A percentile compares a stretch with the other conserved stretches of the same genome.
phyloP scores from a whole-genome alignment of 2,888 invertebrate species.

The Drosophila lacicola region DNA sequence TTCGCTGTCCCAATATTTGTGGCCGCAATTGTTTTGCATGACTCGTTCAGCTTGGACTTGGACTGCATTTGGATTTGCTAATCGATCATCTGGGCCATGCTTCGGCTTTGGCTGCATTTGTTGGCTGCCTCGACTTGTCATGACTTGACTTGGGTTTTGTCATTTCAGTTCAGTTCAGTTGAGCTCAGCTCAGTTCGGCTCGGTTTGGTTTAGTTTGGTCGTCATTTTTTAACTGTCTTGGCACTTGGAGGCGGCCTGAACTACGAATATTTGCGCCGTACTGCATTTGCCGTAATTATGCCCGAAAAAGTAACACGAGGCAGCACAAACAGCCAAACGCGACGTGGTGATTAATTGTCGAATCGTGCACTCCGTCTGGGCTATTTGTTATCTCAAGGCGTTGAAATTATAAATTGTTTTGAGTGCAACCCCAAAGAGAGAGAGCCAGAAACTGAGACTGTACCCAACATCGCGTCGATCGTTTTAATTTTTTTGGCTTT shows the following conservation, averaged over 20 bases:
- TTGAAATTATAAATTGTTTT: constrained; percentile 80
- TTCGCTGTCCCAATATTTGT: constrained; percentile 75
- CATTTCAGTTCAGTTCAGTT: constrained; percentile 48
- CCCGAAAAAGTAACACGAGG: constrained; percentile 68
- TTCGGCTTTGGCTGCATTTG: constrained; percentile 49
- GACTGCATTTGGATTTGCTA: constrained; percentile 69
- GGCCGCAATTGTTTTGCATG: constrained; percentile 75
- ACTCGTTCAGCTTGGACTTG: constrained; percentile 54
- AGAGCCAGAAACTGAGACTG: constrained; percentile 29
- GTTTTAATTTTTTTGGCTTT: constrained; percentile 30
- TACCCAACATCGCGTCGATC: constrained; percentile 44
- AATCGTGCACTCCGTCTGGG: constrained; percentile 74
- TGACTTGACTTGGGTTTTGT: constrained; percentile 57
- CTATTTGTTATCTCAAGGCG: constrained; percentile 79
- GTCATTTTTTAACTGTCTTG: constrained; percentile 74
- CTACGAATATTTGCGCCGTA: constrained; percentile 57
- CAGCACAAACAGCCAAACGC: constrained; percentile 58
- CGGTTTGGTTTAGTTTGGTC: constrained; percentile 21
- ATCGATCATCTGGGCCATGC: constrained; percentile 73
- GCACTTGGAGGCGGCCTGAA: constrained; percentile 50
- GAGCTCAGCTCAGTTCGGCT: background rate
- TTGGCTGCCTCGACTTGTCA: constrained; percentile 32
- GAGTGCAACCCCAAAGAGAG: constrained; percentile 57
- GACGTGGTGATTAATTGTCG: constrained; percentile 75
- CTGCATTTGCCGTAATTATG: constrained; percentile 75